Base-by-base conservation (phyloP, 2,113 vertebrate species). In the Dicentrarchus labrax region DNA sequence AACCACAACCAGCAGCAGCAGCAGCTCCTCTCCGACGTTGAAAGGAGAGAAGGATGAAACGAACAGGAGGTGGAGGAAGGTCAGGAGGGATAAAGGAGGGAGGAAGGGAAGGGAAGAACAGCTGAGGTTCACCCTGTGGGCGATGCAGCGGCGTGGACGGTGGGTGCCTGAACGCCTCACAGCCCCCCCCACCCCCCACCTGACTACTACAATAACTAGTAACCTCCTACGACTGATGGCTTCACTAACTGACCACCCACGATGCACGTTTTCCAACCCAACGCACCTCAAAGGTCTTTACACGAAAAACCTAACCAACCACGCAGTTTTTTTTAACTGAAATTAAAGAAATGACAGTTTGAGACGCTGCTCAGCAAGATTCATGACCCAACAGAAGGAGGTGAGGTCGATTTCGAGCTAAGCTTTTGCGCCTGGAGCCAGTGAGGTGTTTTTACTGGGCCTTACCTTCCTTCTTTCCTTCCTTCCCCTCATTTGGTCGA, bases 231-330 rank as follows among this genome's bases (percentile, higher is more conserved):
- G 9, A 71, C 80, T 88, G 84, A 92, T 76, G 91, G 75, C 89
- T 92, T 92, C 84, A 92, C 86, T 89, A 76, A 74, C 84, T 85
- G 89, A 89, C 90, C 87, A 89, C 88, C 86, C 82, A 89, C 86
- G 41, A 47, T 67, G 84, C 8, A 6, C 4, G 39, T 17, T 72
- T 43, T 56, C 70, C 72, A 57, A 36, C 50, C 43, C 10, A 12
- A 12, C 43, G 43, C 61, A 48, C 47, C 47, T 15, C 43, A 10
- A 10, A 16, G 30, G 11, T 57, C 7, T 39, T 66, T 2, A 10
- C 50, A 73, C 48, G 30, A 78, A 45, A 56, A 71, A 39, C 53
- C 47, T n/a, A 47, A 76, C 59, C 43, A 38, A 59, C n/a, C 59
- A 50, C 59, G 5, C 71, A 9, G n/a, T 24, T 48, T 48, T 45